Conservation (phyloP, 2,888 invertebrate species). For the Elmis aenea region DNA sequence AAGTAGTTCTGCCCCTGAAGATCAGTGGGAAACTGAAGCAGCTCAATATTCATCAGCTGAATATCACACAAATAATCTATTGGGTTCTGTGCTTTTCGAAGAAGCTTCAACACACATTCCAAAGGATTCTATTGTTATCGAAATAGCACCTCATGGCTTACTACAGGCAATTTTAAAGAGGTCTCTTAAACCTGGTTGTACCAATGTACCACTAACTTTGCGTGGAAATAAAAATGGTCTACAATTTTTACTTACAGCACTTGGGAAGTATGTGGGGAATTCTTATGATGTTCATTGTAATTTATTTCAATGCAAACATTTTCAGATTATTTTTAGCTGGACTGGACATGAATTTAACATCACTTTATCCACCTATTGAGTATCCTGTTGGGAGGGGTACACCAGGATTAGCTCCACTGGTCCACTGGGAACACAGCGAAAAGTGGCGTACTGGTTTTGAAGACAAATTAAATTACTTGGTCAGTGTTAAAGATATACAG, state of each 20-base stretch:
- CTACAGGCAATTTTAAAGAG: conserved; percentile 82
- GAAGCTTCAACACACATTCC: conserved; percentile 78
- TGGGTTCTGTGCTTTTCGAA: conserved; percentile 71
- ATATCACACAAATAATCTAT: conserved; percentile 63
- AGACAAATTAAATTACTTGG: conserved; percentile 37
- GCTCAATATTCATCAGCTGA: conserved; percentile 57
- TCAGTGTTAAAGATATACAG: conserved; percentile 40
- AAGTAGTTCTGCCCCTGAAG: conserved; percentile 59
- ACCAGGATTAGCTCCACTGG: conserved; percentile 73
- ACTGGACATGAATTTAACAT: conserved; percentile 67
- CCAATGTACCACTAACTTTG: conserved; percentile 72
- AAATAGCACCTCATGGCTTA: conserved; percentile 86
- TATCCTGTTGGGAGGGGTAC: conserved; percentile 87
- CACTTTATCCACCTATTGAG: conserved; percentile 69
- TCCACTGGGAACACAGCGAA: conserved; percentile 86
- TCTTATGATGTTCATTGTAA: neutral
- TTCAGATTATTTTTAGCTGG: conserved; percentile 75
- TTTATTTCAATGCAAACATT: conserved; percentile 8
- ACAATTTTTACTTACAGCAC: conserved; percentile 55
- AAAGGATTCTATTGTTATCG: conserved; percentile 75
- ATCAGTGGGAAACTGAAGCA: conserved; percentile 53
- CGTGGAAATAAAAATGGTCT: conserved; percentile 62
- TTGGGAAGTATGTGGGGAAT: conserved; percentile 56
- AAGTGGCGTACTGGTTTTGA: conserved; percentile 58
- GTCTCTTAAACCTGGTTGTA: conserved; percentile 64